Evolutionary conservation across 1,140 invertebrate genomes (phyloP).

Genomic region (Penaeus indicus): DNA sequence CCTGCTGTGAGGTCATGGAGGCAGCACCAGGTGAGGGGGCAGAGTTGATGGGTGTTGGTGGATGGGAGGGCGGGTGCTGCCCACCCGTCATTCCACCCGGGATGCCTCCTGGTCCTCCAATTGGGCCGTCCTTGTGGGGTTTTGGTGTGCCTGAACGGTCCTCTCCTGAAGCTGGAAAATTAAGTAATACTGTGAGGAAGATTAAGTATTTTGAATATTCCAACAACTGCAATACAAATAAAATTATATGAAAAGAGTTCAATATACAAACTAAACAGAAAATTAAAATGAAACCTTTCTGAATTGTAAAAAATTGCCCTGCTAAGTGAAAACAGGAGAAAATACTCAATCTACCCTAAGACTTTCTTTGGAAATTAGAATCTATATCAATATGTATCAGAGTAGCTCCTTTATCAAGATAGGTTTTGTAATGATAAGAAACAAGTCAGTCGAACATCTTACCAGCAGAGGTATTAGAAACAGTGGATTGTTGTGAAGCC

Average conservation of each 20-base stretch:
- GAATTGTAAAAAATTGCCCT: too few species aligned
- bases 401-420: too few species aligned
- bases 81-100: slow-evolving; percentile 63
- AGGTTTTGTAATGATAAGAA: too few species aligned
- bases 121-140: slow-evolving; percentile 77
- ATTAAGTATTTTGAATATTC: background rate
- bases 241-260: too few species aligned
- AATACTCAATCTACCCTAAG: too few species aligned
- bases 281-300: too few species aligned
- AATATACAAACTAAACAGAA: too few species aligned
- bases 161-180: slow-evolving; percentile 83
- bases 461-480: slow-evolving; percentile 85
- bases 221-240: too few species aligned
- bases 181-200: background rate
- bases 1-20: slow-evolving; percentile 86
- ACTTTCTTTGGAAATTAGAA: too few species aligned
- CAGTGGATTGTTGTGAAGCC: slow-evolving; percentile 90
- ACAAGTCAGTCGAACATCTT: background rate
- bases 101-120: slow-evolving; percentile 68
- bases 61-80: slow-evolving; percentile 68
- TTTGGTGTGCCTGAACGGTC: slow-evolving; percentile 83
- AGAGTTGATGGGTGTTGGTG: slow-evolving; percentile 76
- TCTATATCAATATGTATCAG: too few species aligned
- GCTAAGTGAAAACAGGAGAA: too few species aligned
- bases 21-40: slow-evolving; percentile 85